Evolutionary conservation across 2,888 invertebrate species (phyloP).

Genomic region (Dasysyrphus tricinctus): DNA sequence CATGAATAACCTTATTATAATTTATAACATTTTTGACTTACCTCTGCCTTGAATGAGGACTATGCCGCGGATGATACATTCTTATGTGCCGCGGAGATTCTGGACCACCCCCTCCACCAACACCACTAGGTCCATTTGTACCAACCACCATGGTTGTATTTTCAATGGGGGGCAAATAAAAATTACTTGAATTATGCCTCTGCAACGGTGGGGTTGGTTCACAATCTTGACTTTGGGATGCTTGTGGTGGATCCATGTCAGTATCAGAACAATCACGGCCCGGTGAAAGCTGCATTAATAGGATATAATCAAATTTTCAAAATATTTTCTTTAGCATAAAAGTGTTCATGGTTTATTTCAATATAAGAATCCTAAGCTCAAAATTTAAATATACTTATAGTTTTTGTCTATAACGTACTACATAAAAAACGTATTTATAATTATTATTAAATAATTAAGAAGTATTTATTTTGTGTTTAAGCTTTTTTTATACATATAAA

Average conservation of each 20-base stretch:
- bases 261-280: conserved; percentile 92
- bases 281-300: conserved; percentile 88
- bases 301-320: conserved; percentile 64
- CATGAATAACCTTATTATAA: no score
- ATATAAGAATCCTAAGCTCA: conserved; percentile 51
- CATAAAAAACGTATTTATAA: conserved; percentile 2
- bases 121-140: conserved; percentile 77
- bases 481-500: not conserved
- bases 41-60: conserved; percentile 92
- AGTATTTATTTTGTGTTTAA: not conserved
- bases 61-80: conserved; percentile 86
- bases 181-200: conserved; percentile 93
- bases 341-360: conserved; percentile 16
- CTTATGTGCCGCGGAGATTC: conserved; percentile 85
- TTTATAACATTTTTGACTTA: conserved; percentile 79
- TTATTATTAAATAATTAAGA: not conserved
- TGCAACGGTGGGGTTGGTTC: conserved; percentile 95
- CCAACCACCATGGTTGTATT: conserved; percentile 77
- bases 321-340: conserved; percentile 34
- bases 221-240: conserved; percentile 95
- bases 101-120: conserved; percentile 79
- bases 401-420: conserved; percentile 33
- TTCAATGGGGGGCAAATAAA: conserved; percentile 90
- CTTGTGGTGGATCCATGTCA: conserved; percentile 94
- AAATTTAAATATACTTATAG: conserved; percentile 49